Conservation (phyloP, 2,113 vertebrate species). For the Etheostoma cragini region DNA sequence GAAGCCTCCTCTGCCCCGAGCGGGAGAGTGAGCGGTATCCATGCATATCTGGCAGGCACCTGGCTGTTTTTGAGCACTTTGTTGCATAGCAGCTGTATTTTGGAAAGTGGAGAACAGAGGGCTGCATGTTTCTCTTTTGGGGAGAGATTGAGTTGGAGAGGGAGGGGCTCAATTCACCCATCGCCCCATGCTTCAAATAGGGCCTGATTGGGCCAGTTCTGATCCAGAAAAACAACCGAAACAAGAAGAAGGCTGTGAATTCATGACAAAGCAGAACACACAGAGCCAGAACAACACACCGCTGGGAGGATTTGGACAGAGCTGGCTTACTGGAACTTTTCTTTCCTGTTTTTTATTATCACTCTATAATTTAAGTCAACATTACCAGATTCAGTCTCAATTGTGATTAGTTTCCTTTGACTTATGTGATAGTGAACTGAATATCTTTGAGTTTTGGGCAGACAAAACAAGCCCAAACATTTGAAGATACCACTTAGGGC, state of each 20-base stretch:
- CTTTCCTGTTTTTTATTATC: background rate
- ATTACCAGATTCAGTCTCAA: background rate
- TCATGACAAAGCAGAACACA: constrained; percentile 72
- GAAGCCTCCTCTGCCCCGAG: constrained; percentile 27
- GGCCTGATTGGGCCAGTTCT: constrained; percentile 65
- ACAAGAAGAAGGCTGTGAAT: constrained; percentile 72
- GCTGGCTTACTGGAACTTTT: constrained; percentile 31
- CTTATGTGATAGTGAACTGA: background rate
- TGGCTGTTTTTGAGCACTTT: constrained; percentile 81
- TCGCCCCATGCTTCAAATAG: constrained; percentile 50
- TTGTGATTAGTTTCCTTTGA: background rate
- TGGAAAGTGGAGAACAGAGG: constrained; percentile 81
- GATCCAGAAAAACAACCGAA: constrained; percentile 63
- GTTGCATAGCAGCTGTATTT: constrained; percentile 88
- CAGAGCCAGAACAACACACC: constrained; percentile 40
- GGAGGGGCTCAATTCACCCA: constrained; percentile 46
- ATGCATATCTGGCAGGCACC: constrained; percentile 76
- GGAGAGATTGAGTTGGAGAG: constrained; percentile 4
- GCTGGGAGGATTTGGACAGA: constrained; percentile 37
- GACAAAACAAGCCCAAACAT: background rate
- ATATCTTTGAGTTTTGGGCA: background rate
- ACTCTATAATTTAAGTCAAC: background rate
- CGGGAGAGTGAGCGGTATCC: constrained; percentile 38
- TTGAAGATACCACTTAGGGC: background rate
- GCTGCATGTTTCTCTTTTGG: constrained; percentile 75